These are phyloP conservation scores for Dichetophora obliterata DNA, from an alignment of 2,888 invertebrate genomes.

Conservation along the genomic window DNA sequence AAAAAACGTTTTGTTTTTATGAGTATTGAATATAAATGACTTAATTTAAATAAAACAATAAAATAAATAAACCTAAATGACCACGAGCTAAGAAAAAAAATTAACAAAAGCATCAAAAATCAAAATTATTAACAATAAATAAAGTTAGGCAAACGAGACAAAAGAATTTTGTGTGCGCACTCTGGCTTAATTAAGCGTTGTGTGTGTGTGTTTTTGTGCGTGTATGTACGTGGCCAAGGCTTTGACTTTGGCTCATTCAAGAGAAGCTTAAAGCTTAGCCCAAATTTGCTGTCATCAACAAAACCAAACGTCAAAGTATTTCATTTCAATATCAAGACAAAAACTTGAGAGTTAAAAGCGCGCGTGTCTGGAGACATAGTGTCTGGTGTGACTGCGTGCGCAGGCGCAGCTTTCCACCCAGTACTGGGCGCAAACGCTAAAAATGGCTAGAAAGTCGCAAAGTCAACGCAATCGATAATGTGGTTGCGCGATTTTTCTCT, in stretches of 20 bases:
- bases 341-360: neutral
- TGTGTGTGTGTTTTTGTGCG: constrained; percentile 10
- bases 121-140: constrained; percentile 14
- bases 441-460: no score
- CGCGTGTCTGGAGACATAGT: constrained; percentile 11
- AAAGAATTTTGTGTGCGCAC: neutral
- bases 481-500: no score
- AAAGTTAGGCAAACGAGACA: neutral
- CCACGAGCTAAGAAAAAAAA: neutral
- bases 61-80: neutral
- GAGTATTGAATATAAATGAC: neutral
- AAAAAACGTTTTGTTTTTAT: no score
- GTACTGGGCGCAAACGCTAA: no score
- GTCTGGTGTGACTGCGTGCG: constrained; percentile 6
- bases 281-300: neutral
- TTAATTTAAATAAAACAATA: neutral
- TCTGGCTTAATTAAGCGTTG: neutral
- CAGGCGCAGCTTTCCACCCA: neutral
- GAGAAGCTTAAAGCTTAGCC: constrained; percentile 53
- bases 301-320: no score
- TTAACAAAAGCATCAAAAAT: neutral
- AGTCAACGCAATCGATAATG: no score
- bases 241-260: constrained; percentile 53
- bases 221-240: constrained; percentile 61
- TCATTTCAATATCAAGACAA: no score